Evolutionary conservation across 2,888 invertebrate species (phyloP).

Genomic region (Archips crataeganus): DNA sequence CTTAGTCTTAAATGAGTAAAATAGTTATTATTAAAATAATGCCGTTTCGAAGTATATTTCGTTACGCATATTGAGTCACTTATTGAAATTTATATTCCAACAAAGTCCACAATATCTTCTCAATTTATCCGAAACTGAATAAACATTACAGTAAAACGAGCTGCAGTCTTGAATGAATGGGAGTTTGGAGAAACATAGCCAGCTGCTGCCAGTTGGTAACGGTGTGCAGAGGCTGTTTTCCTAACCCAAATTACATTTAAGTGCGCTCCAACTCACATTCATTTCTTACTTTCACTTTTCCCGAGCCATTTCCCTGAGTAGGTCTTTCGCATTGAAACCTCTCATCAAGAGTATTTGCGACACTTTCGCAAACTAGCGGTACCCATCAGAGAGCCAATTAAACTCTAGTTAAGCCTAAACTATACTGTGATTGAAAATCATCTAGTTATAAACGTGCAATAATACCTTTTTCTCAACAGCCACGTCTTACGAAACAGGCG

Average conservation of each 20-base stretch:
- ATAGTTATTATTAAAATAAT: conserved; percentile 24
- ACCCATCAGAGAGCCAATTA: conserved; percentile 46
- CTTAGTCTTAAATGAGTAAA: conserved; percentile 32
- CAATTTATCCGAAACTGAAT: not conserved
- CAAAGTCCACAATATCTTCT: not conserved
- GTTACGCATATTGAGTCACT: conserved; percentile 34
- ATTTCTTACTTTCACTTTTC: conserved; percentile 36
- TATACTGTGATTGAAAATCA: conserved; percentile 15
- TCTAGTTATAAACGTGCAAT: conserved; percentile 19
- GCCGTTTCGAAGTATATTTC: conserved; percentile 34
- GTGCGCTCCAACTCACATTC: not conserved
- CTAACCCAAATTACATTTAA: conserved; percentile 30
- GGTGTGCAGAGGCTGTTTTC: conserved; percentile 16
- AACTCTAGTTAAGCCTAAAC: conserved; percentile 47
- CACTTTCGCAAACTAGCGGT: conserved; percentile 53
- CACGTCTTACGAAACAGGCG: conserved; percentile 31
- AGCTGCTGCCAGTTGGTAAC: conserved; percentile 2
- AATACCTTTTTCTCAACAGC: conserved; percentile 11
- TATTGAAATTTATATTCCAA: conserved; percentile 7
- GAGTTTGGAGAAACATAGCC: not conserved
- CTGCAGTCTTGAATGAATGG: conserved; percentile 5
- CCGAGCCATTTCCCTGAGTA: conserved; percentile 17
- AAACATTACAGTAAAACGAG: not conserved
- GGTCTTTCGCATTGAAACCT: conserved; percentile 21
- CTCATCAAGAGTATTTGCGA: conserved; percentile 46